A percentile compares a stretch with the other conserved stretches of the same genome.
Conservation (phyloP, 2,113 vertebrate species). For the Calonectris borealis region DNA sequence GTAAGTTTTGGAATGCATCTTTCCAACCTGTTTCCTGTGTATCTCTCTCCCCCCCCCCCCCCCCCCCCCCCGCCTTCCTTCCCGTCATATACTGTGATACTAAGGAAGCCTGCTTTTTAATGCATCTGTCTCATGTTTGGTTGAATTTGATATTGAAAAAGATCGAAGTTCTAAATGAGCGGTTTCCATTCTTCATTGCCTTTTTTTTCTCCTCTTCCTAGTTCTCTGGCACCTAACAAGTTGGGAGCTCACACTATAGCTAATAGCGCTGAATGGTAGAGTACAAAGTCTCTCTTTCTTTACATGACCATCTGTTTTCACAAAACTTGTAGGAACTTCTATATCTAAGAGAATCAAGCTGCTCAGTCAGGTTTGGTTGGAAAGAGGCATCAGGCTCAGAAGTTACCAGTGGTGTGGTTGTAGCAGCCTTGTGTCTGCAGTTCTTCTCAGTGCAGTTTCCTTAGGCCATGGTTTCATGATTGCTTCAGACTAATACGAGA, state of each 20-base stretch:
- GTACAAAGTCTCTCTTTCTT: neutral
- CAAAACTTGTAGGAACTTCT: neutral
- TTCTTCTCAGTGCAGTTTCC: neutral
- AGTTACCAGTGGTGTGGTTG: neutral
- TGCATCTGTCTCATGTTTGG: neutral
- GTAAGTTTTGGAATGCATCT: neutral
- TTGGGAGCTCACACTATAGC: neutral
- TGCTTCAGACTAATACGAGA: neutral
- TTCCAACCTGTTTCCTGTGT: neutral
- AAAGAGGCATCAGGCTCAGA: neutral
- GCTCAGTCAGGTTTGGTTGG: neutral
- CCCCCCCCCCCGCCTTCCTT: fast-evolving
- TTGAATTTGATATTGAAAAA: neutral
- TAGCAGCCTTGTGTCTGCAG: neutral
- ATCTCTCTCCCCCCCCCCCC: neutral
- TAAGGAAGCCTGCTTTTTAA: neutral
- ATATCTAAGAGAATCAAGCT: neutral
- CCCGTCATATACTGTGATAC: neutral
- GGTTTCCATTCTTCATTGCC: neutral
- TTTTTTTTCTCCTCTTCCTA: neutral
- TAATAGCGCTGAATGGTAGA: neutral
- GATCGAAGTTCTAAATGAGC: neutral
- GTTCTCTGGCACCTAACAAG: neutral
- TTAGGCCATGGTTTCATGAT: fast-evolving
- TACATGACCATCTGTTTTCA: neutral